Evolutionary conservation across 1,140 invertebrate genomes (phyloP).

Genomic region (Holcopasites calliopsidis): DNA sequence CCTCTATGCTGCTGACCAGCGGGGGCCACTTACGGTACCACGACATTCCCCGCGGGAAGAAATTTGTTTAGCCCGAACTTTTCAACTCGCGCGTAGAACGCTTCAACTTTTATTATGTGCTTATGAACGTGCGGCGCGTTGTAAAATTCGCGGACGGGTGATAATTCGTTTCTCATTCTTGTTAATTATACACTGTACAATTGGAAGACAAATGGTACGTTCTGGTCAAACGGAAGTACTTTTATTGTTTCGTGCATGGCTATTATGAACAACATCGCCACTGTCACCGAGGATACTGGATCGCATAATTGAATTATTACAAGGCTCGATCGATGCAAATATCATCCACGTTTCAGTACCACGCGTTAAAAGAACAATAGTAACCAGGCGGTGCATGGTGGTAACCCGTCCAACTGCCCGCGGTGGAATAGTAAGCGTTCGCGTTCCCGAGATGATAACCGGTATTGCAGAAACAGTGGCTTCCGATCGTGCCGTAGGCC

Average conservation of each 20-base stretch:
- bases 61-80: constrained; percentile 29
- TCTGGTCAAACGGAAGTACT: too few species aligned
- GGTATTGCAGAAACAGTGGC: not conserved
- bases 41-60: constrained; percentile 3
- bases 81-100: not conserved
- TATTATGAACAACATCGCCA: too few species aligned
- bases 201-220: too few species aligned
- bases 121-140: too few species aligned
- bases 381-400: not conserved
- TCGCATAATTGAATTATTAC: not conserved
- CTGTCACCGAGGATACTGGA: not conserved
- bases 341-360: not conserved
- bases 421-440: not conserved
- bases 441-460: not conserved
- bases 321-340: not conserved
- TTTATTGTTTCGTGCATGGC: not conserved
- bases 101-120: not conserved
- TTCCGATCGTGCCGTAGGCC: not conserved
- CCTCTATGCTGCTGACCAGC: constrained; percentile 15
- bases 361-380: not conserved
- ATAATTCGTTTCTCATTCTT: too few species aligned
- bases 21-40: constrained; percentile 24
- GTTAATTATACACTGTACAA: too few species aligned
- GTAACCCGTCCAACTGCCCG: not conserved
- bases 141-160: too few species aligned